Evolutionary conservation across 2,888 invertebrate species (phyloP), one percentile per base, ranked within the genome.

Genomic region (Drosophila borborema): DNA sequence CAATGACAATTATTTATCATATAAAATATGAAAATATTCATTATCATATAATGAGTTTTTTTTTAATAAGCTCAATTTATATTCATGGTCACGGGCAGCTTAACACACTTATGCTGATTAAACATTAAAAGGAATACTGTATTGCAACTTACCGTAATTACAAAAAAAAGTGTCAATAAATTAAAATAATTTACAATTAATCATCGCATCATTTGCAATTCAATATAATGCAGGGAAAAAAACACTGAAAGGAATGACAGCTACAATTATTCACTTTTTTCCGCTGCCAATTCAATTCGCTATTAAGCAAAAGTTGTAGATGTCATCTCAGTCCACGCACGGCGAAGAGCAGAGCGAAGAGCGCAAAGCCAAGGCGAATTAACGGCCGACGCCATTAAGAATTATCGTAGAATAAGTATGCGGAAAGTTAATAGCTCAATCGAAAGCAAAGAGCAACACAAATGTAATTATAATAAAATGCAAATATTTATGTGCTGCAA

Each of bases 391-490:
- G 40, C 38, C 20, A 54, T 40, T 10, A 38, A 23, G 12, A 14
- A 38, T 16, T 16, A 16, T 16, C 14, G 38, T 16, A 38, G 53
- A 54, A 23, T 53, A 9, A 53, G 36, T 36, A 3, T 8, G 20
- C 53, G 38, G 7, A 54, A 54, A 54, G 16, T 54, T 23, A 54
- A 40, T 20, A 16, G 20, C 54, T 54, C 40, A 40, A 36, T 20
- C 16, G 40, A 31, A 48, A 43, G 40, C n/a, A 16, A 51, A 61
- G 1, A 61, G 3, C 7, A 12, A 16, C 14, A 12, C 14, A 9
- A 41, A 34, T 46, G 36, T 43, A n/a, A 59, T 41, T 18, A 31
- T 60, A 45, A 59, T 63, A 23, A 55, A 56, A 60, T 65, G 54
- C n/a, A 41, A 59, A 65, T 59, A 58, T 59, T 66, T 55, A 45